Conservation (phyloP, 2,797 vertebrate species). For the Myiothlypis coronata region DNA sequence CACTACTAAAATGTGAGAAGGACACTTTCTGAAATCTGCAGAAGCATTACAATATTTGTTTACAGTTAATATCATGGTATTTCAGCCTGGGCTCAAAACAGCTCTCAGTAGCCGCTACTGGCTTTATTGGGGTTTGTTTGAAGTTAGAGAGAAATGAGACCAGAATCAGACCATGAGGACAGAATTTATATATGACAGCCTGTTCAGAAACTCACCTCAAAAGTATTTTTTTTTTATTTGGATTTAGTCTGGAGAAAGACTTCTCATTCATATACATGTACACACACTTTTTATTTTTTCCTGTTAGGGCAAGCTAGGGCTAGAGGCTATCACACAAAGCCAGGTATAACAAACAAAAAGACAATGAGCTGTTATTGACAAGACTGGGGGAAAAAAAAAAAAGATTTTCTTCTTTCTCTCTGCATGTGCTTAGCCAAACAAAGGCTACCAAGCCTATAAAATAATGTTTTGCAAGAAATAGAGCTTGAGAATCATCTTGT, state of each 20-base stretch:
- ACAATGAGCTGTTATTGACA: not conserved
- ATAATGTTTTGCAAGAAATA: conserved; percentile 9
- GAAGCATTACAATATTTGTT: conserved; percentile 12
- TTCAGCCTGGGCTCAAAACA: not conserved
- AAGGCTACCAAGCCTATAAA: not conserved
- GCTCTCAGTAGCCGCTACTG: not conserved
- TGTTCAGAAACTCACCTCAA: not conserved
- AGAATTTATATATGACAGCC: not conserved
- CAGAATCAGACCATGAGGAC: not conserved
- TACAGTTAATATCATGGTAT: not conserved
- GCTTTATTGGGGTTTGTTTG: not conserved
- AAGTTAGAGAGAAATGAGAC: not conserved
- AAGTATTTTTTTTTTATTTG: not conserved
- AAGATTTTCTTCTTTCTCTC: not conserved
- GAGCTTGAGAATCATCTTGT: not conserved
- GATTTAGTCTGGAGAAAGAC: not conserved
- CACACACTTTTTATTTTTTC: not conserved
- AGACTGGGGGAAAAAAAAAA: not conserved
- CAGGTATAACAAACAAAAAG: not conserved
- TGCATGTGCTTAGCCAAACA: not conserved
- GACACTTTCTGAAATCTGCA: not conserved
- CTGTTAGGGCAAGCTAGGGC: not conserved
- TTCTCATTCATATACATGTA: not conserved
- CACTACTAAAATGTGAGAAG: not conserved
- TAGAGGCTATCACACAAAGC: not conserved